These are phyloP conservation scores for Callocephalon fimbriatum DNA, from an alignment of 2,113 vertebrate genomes.

Conservation along the genomic window DNA sequence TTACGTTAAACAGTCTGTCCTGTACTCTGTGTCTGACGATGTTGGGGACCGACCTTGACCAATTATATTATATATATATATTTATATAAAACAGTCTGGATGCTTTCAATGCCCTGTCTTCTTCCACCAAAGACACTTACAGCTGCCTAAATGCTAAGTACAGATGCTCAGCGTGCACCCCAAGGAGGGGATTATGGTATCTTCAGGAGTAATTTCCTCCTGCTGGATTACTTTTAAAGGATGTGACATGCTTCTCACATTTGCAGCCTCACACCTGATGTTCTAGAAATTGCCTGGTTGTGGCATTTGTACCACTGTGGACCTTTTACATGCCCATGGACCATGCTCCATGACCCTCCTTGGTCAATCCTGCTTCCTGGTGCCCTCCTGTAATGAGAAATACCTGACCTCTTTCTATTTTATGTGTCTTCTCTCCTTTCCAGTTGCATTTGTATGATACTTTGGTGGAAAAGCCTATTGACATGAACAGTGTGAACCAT, in stretches of 20 bases:
- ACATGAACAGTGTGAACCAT: not conserved
- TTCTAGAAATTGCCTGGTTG: not conserved
- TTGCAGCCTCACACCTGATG: not conserved
- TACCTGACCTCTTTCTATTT: not conserved
- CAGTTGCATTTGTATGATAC: not conserved
- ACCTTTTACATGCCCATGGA: not conserved
- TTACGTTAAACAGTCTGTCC: not conserved
- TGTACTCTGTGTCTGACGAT: not conserved
- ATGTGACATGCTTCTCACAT: accelerated
- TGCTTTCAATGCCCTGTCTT: not conserved
- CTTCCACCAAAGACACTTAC: not conserved
- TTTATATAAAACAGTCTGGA: not conserved
- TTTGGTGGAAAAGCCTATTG: not conserved
- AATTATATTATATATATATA: no score
- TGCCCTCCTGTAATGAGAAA: not conserved
- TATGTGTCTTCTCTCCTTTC: not conserved
- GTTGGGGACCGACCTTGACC: not conserved
- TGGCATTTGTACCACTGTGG: not conserved
- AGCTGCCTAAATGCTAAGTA: not conserved
- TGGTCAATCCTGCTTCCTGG: not conserved
- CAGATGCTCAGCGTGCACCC: not conserved
- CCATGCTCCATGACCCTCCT: accelerated
- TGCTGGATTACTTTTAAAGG: not conserved
- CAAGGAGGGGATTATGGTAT: not conserved
- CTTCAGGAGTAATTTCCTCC: not conserved